Evolutionary conservation across 2,113 vertebrate genomes (phyloP), one percentile per base, ranked within the genome.

Genomic region (Corydoras sp.): DNA sequence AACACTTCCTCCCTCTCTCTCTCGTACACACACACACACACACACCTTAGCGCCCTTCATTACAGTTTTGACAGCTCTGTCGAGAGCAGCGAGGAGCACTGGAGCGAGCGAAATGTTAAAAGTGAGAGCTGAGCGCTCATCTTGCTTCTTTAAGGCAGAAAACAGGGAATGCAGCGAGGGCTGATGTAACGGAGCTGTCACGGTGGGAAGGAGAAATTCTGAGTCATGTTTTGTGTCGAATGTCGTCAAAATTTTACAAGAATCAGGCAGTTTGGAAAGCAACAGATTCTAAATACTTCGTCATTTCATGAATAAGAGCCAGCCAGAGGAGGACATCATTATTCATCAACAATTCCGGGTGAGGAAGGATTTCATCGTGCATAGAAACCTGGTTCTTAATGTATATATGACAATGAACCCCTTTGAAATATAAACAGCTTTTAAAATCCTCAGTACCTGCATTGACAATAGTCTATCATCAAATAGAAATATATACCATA

Each of bases 21-120:
- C 43, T 58, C 10, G 11, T 24, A 53, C 66, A 58, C n/a, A 56
- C 62, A 65, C 10, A 69, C 55, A 69, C 24, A 58, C 59, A 13
- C 54, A 30, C 49, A 11, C 32, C 53, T 15, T 18, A 24, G 55
- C 32, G 55, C 60, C 18, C 70, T 58, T 50, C 55, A 65, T 64
- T 72, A 50, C 32, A 49, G 32, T 15, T 58, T 55, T 65, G 61
- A 72, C 70, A 72, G 61, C 53, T 58, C 62, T 30, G 51, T 64
- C 9, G 53, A 72, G 61, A 58, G 18, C 32, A 63, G 18, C 2
- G 43, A 65, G 62, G 56, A 15, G 61, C 62, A 24, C 51, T 58
- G 61, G 64, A 58, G 15, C 15, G 55, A 48, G 24, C 15, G 11
- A 61, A 64, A 72, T 63, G 70, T 72, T 65, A 58, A 72, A 62